Conservation (phyloP, 2,888 invertebrate species). For the Silvanus unidentatus region DNA sequence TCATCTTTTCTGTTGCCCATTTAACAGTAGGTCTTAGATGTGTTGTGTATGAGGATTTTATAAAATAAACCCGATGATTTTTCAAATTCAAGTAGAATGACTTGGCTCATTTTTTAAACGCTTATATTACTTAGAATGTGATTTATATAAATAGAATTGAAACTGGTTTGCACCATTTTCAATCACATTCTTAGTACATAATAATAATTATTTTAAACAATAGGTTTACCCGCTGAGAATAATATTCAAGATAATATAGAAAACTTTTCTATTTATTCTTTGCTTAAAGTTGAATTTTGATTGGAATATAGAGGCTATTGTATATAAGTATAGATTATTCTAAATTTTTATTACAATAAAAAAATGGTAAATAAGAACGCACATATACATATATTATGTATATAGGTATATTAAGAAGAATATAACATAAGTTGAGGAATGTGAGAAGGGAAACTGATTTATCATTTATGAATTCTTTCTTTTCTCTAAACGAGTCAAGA, state of each 20-base stretch:
- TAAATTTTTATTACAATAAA: constrained; percentile 30
- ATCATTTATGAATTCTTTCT: constrained; percentile 23
- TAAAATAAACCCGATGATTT: constrained; percentile 40
- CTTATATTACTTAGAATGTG: constrained; percentile 34
- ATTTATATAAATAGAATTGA: constrained; percentile 9
- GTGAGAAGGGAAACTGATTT: constrained; percentile 27
- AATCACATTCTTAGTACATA: constrained; percentile 36
- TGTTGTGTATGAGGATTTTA: background rate
- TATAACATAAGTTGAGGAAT: constrained; percentile 25
- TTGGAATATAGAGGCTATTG: constrained; percentile 29
- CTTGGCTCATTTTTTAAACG: constrained; percentile 45
- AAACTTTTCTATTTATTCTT: constrained; percentile 24
- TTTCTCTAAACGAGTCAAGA: constrained; percentile 28
- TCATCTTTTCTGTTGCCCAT: background rate
- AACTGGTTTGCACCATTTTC: constrained; percentile 7
- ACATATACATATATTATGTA: constrained; percentile 13
- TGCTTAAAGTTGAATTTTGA: constrained; percentile 31
- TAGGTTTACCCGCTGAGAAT: constrained; percentile 42
- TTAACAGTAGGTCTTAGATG: constrained; percentile 11
- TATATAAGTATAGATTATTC: constrained; percentile 27
- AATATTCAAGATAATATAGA: constrained; percentile 30
- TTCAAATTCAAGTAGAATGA: constrained; percentile 47
- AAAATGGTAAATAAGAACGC: constrained; percentile 26
- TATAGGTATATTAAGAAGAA: constrained; percentile 8
- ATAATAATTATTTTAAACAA: constrained; percentile 48